Base-by-base conservation (phyloP, 2,888 invertebrate species). In the Aleiodes leptofemur region DNA sequence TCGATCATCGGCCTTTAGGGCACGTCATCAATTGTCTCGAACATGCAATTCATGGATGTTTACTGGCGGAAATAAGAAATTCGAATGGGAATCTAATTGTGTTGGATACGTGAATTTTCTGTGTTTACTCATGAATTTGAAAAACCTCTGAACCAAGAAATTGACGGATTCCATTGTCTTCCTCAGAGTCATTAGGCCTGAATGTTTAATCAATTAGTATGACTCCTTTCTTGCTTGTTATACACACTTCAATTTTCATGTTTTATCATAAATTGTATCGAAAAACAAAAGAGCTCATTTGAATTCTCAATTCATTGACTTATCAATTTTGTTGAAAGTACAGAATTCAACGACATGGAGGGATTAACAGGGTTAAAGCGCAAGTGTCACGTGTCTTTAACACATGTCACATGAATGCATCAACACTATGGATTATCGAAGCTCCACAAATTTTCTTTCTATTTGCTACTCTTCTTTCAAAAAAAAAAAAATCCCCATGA, bases 41-140 rank as follows among this genome's bases (percentile, higher is more conserved):
- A 74, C 76, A 66, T 70, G 78, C 74, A 76, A 76, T 78, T 78
- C 76, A 74, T 23, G 23, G 70, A 76, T 55, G 72, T 51, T 55
- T 57, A 69, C 23, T 23, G 23, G 11, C 13, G 57, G 31, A 31
- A 31, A n/a, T 57, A n/a, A 31, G 13, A n/a, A 59, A 59, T 59
- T 57, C 3, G 38, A 23, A n/a, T n/a, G n/a, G 29, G 8, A 38
- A 59, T n/a, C n/a, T 34, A 13, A 29, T 57, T 29, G 29, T 2
- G 23, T 23, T 23, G 2, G 23, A 23, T 23, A 23, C 23, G 23
- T 23, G 23, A 23, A 23, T 23, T 23, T 23, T 23, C n/a, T 23
- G 23, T 23, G 23, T 23, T 23, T 23, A 43, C 16, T 64, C 48
- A 64, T 48, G 38, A 23, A 23, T 23, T 43, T 64, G 48, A 16